Conservation (phyloP, 2,888 invertebrate genomes). For the Thymelicus sylvestris region DNA sequence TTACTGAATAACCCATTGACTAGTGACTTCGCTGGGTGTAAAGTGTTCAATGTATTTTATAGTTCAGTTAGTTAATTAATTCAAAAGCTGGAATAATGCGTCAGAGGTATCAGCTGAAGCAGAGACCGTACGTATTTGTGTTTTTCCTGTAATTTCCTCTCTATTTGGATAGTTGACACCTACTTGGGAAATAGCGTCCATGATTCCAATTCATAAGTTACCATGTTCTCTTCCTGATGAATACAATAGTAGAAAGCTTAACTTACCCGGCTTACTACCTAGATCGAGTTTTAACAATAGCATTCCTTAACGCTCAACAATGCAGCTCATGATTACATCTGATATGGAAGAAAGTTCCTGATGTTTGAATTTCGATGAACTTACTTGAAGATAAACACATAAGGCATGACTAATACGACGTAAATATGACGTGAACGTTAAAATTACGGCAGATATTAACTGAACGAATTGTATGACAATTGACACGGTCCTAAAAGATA, state of each 20-base stretch:
- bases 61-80: background rate
- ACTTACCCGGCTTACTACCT: constrained; percentile 45
- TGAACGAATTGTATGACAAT: too few species aligned
- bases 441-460: background rate
- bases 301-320: constrained; percentile 58
- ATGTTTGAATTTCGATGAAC: constrained; percentile 31
- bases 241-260: constrained; percentile 73
- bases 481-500: too few species aligned
- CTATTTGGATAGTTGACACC: background rate
- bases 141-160: constrained; percentile 1
- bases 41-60: constrained; percentile 49
- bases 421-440: constrained; percentile 10
- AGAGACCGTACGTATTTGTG: constrained; percentile 76
- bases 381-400: constrained; percentile 23
- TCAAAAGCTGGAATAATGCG: constrained; percentile 62
- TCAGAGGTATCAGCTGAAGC: constrained; percentile 80
- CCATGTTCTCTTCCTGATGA: constrained; percentile 53
- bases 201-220: constrained; percentile 41
- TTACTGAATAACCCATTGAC: constrained; percentile 62
- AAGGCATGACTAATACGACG: background rate
- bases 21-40: constrained; percentile 61
- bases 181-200: constrained; percentile 36
- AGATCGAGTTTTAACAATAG: constrained; percentile 63
- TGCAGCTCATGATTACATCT: constrained; percentile 51
- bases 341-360: constrained; percentile 34